Evolutionary conservation across 1,140 invertebrate species (phyloP).

Genomic region (Heterodera carotae): DNA sequence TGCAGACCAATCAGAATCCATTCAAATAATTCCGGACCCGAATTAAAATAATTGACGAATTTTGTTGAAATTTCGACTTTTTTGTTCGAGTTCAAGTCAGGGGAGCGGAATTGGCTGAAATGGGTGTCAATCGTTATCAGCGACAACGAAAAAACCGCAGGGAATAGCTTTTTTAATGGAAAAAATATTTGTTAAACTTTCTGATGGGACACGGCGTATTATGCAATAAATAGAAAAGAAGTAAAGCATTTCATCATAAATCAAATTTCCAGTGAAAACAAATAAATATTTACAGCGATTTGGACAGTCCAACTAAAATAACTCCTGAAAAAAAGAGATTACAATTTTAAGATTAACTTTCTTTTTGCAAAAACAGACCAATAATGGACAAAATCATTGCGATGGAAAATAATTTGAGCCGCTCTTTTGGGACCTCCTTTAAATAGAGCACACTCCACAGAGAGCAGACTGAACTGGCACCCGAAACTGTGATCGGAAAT

Average conservation of each 20-base stretch:
- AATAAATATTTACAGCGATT: constrained; percentile 25
- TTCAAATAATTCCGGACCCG: too few relatives aligned
- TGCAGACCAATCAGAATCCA: too few relatives aligned
- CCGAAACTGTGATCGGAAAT: constrained; percentile 35
- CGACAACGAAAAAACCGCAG: too few relatives aligned
- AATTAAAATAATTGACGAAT: too few relatives aligned
- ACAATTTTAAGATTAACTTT: not conserved
- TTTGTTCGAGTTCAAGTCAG: too few relatives aligned
- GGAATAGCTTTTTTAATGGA: too few relatives aligned
- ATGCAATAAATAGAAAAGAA: not conserved
- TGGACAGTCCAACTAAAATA: constrained; percentile 47
- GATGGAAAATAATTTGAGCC: constrained; percentile 36
- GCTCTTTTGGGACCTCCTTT: constrained; percentile 48
- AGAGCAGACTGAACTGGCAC: constrained; percentile 38
- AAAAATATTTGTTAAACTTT: too few relatives aligned
- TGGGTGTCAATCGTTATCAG: too few relatives aligned
- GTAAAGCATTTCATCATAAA: not conserved
- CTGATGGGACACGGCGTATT: too few relatives aligned
- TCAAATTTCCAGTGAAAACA: not conserved
- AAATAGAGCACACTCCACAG: constrained; percentile 59
- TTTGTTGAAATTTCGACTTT: too few relatives aligned
- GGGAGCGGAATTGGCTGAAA: too few relatives aligned
- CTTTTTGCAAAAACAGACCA: not conserved
- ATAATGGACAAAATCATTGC: constrained; percentile 44
- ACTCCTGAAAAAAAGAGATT: constrained; percentile 28